Percentiles rank a stretch among this genome's conserved stretches.
Conservation (phyloP, 2,113 vertebrate species). For the Poecilia latipinna region DNA sequence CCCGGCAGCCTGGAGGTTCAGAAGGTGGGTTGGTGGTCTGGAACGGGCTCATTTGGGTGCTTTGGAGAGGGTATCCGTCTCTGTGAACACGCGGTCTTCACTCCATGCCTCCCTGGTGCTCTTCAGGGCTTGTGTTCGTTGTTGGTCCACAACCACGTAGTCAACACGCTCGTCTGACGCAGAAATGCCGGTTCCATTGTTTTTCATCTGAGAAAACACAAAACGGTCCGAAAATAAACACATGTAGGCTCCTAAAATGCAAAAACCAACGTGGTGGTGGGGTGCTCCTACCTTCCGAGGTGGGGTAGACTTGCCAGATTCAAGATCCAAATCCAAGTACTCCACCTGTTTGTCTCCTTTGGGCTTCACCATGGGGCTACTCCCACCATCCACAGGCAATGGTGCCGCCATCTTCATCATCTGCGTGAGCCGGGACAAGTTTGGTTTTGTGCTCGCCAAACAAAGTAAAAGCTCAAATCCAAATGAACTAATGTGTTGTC, state of each 20-base stretch:
- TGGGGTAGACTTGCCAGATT: slow-evolving; percentile 93
- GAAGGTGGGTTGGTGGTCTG: slow-evolving; percentile 24
- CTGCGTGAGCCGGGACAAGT: slow-evolving; percentile 55
- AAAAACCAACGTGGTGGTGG: background rate
- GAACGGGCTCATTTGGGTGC: slow-evolving; percentile 85
- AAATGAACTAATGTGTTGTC: slow-evolving; percentile 40
- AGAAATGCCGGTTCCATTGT: slow-evolving; percentile 87
- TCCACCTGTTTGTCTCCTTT: slow-evolving; percentile 98
- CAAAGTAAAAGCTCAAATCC: slow-evolving; percentile 14
- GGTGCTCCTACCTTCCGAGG: slow-evolving; percentile 88
- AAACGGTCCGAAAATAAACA: background rate
- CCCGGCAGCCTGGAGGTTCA: slow-evolving; percentile 21
- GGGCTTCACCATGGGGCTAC: slow-evolving; percentile 93
- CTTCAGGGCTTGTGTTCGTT: slow-evolving; percentile 94
- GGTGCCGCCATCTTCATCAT: slow-evolving; percentile 74
- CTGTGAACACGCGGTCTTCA: slow-evolving; percentile 93
- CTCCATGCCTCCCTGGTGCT: slow-evolving; percentile 97
- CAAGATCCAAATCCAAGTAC: slow-evolving; percentile 95
- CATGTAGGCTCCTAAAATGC: background rate
- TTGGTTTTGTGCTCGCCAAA: slow-evolving; percentile 5
- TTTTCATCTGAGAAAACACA: slow-evolving; percentile 85
- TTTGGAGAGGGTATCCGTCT: slow-evolving; percentile 90
- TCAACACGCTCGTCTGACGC: slow-evolving; percentile 96
- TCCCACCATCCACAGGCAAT: slow-evolving; percentile 88
- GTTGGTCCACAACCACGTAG: slow-evolving; percentile 97